A percentile compares a stretch with the other conserved stretches of the same genome.
These are phyloP conservation scores for Vollenhovia emeryi DNA, from an alignment of 1,140 invertebrate genomes.

Conservation along the genomic window DNA sequence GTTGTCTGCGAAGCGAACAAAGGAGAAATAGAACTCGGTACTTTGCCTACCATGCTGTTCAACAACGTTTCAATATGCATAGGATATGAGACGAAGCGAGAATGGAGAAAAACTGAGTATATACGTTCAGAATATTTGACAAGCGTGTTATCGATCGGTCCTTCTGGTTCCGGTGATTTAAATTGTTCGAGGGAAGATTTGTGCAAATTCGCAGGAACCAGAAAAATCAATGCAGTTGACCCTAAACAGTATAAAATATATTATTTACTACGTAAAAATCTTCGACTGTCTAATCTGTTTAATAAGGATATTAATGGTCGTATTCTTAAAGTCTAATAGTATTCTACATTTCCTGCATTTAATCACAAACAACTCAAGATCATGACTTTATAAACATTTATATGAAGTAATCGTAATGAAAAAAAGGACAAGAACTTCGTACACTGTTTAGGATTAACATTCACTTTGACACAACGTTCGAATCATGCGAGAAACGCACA, in stretches of 20 bases:
- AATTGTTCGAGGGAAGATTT: not conserved
- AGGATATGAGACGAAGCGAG: conserved; percentile 53
- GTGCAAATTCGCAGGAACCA: not conserved
- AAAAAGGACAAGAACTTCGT: not conserved
- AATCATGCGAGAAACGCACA: not conserved
- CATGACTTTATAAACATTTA: not conserved
- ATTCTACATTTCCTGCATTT: not conserved
- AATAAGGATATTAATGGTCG: not conserved
- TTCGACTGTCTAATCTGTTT: not conserved
- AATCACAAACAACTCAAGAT: not conserved
- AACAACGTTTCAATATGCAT: conserved; percentile 65
- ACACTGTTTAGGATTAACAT: conserved; percentile 39
- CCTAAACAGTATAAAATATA: conserved; percentile 11
- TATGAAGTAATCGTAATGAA: not conserved
- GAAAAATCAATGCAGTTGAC: conserved; percentile 33
- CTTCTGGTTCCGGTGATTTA: not conserved
- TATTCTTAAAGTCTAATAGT: not conserved
- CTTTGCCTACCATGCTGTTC: conserved; percentile 70
- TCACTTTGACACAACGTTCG: not conserved
- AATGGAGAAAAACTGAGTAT: conserved; percentile 32
- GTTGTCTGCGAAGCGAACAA: conserved; percentile 64
- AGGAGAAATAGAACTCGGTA: conserved; percentile 60
- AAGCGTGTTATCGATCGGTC: not conserved
- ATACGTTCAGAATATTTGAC: not conserved
- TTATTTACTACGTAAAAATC: conserved; percentile 19